Percentiles rank a stretch among this genome's conserved stretches.
Conservation (phyloP, 2,888 invertebrate genomes). For the Busseola fusca region DNA sequence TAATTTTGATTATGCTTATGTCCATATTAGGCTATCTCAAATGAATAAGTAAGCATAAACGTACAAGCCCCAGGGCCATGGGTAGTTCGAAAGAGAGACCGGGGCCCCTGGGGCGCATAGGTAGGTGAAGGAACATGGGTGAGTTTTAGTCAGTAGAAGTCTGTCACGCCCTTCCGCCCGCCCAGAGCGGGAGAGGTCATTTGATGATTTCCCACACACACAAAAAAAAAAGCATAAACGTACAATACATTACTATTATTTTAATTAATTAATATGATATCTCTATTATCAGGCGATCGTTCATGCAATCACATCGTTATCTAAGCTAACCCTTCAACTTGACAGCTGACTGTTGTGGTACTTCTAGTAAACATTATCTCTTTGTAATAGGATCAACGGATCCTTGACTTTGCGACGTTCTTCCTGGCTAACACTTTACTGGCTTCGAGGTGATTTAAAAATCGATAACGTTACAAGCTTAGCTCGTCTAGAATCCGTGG, state of each 20-base stretch:
- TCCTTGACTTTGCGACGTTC: slow-evolving; percentile 81
- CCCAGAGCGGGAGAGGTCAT: too few relatives aligned
- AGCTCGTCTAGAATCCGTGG: slow-evolving; percentile 45
- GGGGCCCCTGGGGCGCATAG: too few relatives aligned
- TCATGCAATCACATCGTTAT: slow-evolving; percentile 44
- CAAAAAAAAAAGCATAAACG: background rate
- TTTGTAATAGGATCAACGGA: slow-evolving; percentile 78
- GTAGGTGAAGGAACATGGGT: too few relatives aligned
- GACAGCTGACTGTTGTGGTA: slow-evolving; percentile 60
- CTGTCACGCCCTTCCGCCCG: too few relatives aligned
- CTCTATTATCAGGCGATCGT: slow-evolving; percentile 35
- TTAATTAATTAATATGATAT: slow-evolving; percentile 9
- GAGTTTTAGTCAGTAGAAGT: too few relatives aligned
- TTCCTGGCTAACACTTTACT: slow-evolving; percentile 69
- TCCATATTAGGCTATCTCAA: too few relatives aligned
- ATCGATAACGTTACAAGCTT: slow-evolving; percentile 70
- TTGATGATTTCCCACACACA: too few relatives aligned
- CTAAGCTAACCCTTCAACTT: slow-evolving; percentile 77
- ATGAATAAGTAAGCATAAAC: background rate
- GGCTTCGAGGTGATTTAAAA: slow-evolving; percentile 77
- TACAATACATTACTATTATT: background rate
- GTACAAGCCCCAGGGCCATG: too few relatives aligned
- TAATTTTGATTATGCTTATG: background rate
- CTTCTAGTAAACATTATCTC: slow-evolving; percentile 65
- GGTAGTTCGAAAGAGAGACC: too few relatives aligned